Evolutionary conservation across 2,888 invertebrate species (phyloP).

Genomic region (Ceramica pisi): DNA sequence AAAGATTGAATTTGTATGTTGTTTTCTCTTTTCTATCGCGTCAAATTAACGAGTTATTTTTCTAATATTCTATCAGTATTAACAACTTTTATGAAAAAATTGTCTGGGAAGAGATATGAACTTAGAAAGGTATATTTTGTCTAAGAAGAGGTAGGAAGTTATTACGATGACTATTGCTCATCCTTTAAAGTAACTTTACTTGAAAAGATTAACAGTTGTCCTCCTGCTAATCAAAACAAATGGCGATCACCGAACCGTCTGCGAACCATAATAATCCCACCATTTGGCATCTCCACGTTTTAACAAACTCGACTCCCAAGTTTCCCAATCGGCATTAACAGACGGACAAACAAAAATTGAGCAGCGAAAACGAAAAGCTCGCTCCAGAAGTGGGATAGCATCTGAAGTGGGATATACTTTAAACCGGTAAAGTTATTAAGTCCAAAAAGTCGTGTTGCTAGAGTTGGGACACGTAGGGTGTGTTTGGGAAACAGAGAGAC

Average conservation of each 20-base stretch:
- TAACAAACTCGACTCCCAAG: neutral
- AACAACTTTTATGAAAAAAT: too few species aligned
- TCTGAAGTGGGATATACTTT: conserved; percentile 42
- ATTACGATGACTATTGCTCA: too few species aligned
- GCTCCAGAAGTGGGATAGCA: conserved; percentile 24
- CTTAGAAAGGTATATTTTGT: too few species aligned
- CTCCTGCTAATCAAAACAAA: conserved; percentile 5
- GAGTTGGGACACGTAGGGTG: conserved; percentile 65
- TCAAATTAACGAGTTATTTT: too few species aligned
- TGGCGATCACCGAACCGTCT: neutral
- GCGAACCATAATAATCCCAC: neutral
- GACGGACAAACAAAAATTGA: conserved; percentile 44
- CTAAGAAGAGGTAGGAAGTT: too few species aligned
- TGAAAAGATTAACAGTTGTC: neutral
- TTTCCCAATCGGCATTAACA: conserved; percentile 24
- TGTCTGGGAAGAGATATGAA: too few species aligned
- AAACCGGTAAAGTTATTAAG: conserved; percentile 63
- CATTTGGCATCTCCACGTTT: neutral
- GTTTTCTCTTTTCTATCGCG: too few species aligned
- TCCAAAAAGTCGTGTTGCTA: conserved; percentile 59
- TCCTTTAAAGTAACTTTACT: too few species aligned
- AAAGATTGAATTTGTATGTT: too few species aligned
- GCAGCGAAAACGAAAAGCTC: conserved; percentile 26
- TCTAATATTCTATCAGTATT: too few species aligned
- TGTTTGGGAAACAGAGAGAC: conserved; percentile 74